Evolutionary conservation across 2,113 vertebrate species (phyloP).

Genomic region (Riparia riparia): DNA sequence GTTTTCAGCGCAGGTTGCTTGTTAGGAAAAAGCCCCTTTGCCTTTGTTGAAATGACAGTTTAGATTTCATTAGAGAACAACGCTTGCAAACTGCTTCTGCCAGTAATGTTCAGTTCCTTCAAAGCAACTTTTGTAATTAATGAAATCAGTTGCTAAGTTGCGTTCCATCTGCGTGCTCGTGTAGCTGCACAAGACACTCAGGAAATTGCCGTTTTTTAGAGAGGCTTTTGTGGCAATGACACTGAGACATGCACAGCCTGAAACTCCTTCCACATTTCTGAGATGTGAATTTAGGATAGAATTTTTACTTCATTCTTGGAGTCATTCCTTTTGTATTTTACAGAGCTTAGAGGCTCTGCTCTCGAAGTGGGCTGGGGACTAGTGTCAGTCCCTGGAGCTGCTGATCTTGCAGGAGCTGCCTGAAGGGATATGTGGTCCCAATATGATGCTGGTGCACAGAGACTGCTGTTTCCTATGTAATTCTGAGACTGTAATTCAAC

Average conservation of each 20-base stretch:
- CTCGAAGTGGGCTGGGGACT: accelerated
- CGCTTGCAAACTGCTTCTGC: not conserved
- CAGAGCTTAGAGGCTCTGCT: not conserved
- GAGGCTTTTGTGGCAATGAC: not conserved
- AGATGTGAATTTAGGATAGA: not conserved
- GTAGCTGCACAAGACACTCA: not conserved
- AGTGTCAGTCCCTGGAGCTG: not conserved
- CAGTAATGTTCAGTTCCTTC: not conserved
- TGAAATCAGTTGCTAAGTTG: not conserved
- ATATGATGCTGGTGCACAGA: not conserved
- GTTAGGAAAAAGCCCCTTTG: not conserved
- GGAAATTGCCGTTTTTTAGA: not conserved
- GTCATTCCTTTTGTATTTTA: not conserved
- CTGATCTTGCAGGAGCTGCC: accelerated
- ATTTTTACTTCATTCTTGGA: not conserved
- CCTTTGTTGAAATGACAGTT: not conserved
- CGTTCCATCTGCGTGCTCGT: not conserved
- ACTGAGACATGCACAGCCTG: not conserved
- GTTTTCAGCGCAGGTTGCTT: not conserved
- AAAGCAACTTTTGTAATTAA: not conserved
- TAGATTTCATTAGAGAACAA: not conserved
- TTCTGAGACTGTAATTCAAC: not conserved
- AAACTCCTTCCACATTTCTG: not conserved
- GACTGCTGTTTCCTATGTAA: accelerated
- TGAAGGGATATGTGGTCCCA: accelerated